phyloP scores from a whole-genome alignment of 2,888 invertebrate genomes.

The Alentia gelatinosa region DNA sequence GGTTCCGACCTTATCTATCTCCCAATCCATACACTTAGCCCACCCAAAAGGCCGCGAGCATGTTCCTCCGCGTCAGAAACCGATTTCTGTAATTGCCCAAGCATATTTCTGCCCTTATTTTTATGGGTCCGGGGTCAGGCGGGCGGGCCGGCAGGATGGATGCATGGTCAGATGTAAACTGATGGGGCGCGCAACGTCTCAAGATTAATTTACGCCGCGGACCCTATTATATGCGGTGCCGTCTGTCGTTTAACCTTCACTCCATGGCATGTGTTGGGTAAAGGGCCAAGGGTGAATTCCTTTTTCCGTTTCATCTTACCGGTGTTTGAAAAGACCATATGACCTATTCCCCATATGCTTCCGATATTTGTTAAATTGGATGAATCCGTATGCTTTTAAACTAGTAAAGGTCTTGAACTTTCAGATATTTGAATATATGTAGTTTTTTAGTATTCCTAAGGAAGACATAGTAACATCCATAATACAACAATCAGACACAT shows the following conservation, averaged over 20 bases:
- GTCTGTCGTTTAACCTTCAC: not conserved
- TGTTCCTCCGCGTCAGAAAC: not conserved
- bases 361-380: too few relatives aligned
- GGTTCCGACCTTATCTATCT: not conserved
- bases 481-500: too few relatives aligned
- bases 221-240: not conserved
- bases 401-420: too few relatives aligned
- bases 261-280: not conserved
- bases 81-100: conserved; percentile 19
- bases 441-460: too few relatives aligned
- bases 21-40: not conserved
- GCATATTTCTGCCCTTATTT: not conserved
- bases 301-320: not conserved
- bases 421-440: too few relatives aligned
- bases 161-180: not conserved
- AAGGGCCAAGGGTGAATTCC: not conserved
- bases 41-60: not conserved
- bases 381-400: too few relatives aligned
- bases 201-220: not conserved
- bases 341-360: not conserved
- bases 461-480: too few relatives aligned
- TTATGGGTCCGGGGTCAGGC: not conserved
- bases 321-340: not conserved
- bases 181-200: not conserved
- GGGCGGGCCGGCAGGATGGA: not conserved